Evolutionary conservation across 2,797 vertebrate species (phyloP).

Genomic region (Pseudopleuronectes americanus): DNA sequence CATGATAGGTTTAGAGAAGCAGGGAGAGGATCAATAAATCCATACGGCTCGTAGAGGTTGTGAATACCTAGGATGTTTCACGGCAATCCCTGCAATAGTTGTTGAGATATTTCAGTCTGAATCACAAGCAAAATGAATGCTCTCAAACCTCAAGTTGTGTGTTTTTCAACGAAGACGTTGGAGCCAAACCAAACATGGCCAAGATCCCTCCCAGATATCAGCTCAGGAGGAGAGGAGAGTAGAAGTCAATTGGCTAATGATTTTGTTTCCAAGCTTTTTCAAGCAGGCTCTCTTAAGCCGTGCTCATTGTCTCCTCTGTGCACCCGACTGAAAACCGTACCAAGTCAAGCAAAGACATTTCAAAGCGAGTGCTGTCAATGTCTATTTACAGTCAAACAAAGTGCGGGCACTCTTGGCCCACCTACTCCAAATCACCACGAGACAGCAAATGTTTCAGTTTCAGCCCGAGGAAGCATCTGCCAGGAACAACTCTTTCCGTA

Average conservation of each 20-base stretch:
- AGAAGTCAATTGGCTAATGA: slow-evolving; percentile 71
- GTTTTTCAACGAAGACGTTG: slow-evolving; percentile 22
- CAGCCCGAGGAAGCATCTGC: slow-evolving; percentile 47
- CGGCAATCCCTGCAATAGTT: neutral
- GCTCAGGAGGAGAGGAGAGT: slow-evolving; percentile 9
- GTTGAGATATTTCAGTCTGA: neutral
- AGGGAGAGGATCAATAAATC: neutral
- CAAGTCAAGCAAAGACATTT: slow-evolving; percentile 63
- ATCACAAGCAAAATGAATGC: slow-evolving; percentile 8
- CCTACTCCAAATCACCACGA: slow-evolving; percentile 46
- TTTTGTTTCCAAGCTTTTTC: slow-evolving; percentile 62
- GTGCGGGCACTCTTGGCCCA: slow-evolving; percentile 52
- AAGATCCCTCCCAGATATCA: slow-evolving; percentile 35
- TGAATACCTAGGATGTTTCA: neutral
- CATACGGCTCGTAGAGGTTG: no score
- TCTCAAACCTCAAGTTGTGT: slow-evolving; percentile 13
- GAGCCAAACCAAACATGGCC: slow-evolving; percentile 38
- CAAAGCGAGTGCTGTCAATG: slow-evolving; percentile 60
- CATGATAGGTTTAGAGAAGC: neutral
- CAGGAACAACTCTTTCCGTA: slow-evolving; percentile 56
- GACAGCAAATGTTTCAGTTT: slow-evolving; percentile 46
- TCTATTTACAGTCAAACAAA: slow-evolving; percentile 61
- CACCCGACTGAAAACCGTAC: slow-evolving; percentile 65
- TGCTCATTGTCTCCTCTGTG: slow-evolving; percentile 50
- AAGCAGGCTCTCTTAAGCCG: slow-evolving; percentile 56